These are phyloP conservation scores for Microchirus variegatus DNA, from an alignment of 2,797 vertebrate species.

Conservation along the genomic window DNA sequence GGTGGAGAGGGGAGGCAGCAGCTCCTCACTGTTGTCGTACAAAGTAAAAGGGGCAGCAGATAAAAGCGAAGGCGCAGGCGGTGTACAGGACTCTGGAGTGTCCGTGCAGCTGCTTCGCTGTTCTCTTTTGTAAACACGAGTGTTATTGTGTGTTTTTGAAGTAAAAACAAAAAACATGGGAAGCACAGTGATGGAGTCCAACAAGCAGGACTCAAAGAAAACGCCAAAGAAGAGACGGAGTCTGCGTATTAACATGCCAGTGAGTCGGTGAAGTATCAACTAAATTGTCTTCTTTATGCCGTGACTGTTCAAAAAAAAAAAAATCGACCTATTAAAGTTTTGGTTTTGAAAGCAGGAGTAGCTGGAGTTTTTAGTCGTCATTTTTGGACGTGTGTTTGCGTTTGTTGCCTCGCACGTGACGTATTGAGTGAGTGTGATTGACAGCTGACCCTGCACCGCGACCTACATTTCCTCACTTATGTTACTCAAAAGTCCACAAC, in stretches of 20 bases:
- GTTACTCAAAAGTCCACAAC: not conserved
- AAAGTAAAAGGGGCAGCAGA: conserved; percentile 14
- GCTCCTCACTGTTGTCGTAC: conserved; percentile 46
- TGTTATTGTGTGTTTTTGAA: not conserved
- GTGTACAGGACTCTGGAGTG: conserved; percentile 18
- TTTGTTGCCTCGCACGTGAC: conserved; percentile 11
- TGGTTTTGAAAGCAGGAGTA: not conserved
- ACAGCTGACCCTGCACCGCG: conserved; percentile 27
- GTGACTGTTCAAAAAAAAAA: not conserved
- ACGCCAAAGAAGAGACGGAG: conserved; percentile 76
- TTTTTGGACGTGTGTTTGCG: conserved; percentile 1
- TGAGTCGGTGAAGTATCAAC: conserved; percentile 71
- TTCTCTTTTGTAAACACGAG: not conserved
- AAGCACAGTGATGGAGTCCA: conserved; percentile 82
- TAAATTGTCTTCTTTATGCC: conserved; percentile 28
- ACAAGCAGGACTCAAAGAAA: conserved; percentile 76
- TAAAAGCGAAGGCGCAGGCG: conserved; percentile 23
- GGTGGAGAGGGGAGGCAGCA: conserved; percentile 46
- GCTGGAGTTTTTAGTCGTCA: not conserved
- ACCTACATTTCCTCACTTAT: not conserved
- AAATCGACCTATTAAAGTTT: not conserved
- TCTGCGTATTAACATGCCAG: conserved; percentile 83
- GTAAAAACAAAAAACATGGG: conserved; percentile 66
- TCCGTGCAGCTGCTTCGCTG: conserved; percentile 1
- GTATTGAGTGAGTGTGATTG: conserved; percentile 31